Evolutionary conservation across 2,113 vertebrate genomes (phyloP).

Genomic region (Donacobius atricapilla): DNA sequence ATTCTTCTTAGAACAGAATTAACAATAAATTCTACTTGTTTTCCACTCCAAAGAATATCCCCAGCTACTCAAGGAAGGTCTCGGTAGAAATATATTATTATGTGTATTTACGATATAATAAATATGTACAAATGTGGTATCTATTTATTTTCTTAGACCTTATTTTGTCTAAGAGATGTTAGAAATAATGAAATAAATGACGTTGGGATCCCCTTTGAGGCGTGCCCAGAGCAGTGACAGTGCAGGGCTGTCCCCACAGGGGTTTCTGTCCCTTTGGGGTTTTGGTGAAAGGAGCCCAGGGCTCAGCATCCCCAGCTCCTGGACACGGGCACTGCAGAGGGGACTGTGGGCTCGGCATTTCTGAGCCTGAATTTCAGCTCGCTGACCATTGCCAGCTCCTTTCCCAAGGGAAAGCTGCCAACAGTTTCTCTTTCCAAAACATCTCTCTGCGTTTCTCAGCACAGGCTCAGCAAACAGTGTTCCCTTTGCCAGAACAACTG

Average conservation of each 20-base stretch:
- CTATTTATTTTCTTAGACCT: background rate
- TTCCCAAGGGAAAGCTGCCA: too few relatives aligned
- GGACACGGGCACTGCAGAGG: background rate
- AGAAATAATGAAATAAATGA: background rate
- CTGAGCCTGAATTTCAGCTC: too few relatives aligned
- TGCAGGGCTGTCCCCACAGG: background rate
- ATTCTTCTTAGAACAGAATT: background rate
- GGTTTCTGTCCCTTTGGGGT: background rate
- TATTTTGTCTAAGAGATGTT: background rate
- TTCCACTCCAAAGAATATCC: background rate
- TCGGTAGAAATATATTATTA: background rate
- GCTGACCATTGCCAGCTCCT: too few relatives aligned
- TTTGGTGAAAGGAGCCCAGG: accelerated
- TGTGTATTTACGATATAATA: background rate
- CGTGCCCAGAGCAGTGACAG: background rate
- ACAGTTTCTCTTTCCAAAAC: too few relatives aligned
- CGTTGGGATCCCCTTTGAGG: background rate
- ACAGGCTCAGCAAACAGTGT: too few relatives aligned
- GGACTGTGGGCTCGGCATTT: too few relatives aligned
- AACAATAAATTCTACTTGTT: background rate
- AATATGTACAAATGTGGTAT: background rate
- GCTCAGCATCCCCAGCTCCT: background rate
- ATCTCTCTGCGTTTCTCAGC: too few relatives aligned
- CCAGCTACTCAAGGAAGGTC: background rate
- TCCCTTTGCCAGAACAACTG: too few relatives aligned